Evolutionary conservation across 2,797 vertebrate genomes (phyloP), one percentile per base, ranked within the genome.

Genomic region (Helostoma temminkii): DNA sequence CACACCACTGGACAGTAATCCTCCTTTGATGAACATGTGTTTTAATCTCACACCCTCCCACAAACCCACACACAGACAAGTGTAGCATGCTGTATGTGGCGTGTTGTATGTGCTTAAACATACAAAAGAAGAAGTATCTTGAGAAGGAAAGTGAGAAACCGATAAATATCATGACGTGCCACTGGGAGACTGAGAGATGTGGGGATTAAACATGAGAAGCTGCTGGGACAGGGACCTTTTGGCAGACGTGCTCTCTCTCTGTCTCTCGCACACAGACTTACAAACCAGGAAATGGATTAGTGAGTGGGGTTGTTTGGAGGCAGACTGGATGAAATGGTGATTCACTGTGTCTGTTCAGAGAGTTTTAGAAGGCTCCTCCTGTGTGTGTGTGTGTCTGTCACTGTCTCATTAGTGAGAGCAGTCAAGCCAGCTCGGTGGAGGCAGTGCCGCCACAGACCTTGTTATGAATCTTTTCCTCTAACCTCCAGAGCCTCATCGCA

Each of bases 21-120:
- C 78, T 18, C 59, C 74, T 73, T 74, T 80, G 68, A 84, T 80
- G 81, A 90, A 81, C 86, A 83, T 88, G 85, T 80, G 89, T 80
- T 82, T 82, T 75, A 80, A 86, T 88, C 73, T 71, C 6, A 28
- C 61, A 9, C 10, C 10, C 18, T 32, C 45, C 7, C 45, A 47
- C 34, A 10, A 11, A 52, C 19, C 1, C 41, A 49, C 34, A 21
- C 22, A 52, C 49, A 47, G 25, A 28, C 18, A 50, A n/a, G n/a
- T n/a, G n/a, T n/a, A n/a, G n/a, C 34, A 30, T 4, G 28, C 28
- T 30, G 28, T 30, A 30, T 30, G 28, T 30, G 28, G 28, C 28
- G 28, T 30, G n/a, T n/a, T n/a, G n/a, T n/a, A n/a, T n/a, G n/a
- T n/a, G n/a, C n/a, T n/a, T n/a, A n/a, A n/a, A n/a, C n/a, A n/a